A percentile compares a stretch with the other conserved stretches of the same genome.
Evolutionary conservation across 2,888 invertebrate species (phyloP).

Genomic region (Acronicta psi): DNA sequence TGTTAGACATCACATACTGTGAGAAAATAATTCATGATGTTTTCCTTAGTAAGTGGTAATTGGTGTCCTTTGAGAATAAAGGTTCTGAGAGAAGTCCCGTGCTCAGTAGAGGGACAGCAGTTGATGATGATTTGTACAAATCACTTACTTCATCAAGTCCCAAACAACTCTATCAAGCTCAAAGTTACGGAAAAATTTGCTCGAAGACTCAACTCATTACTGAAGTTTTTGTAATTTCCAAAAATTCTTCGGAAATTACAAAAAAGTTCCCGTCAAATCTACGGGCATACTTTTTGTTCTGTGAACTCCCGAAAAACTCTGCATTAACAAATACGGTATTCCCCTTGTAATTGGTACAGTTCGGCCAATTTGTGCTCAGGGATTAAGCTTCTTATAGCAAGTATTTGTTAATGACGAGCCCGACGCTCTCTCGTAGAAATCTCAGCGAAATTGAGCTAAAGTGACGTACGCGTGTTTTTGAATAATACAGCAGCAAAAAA

Average conservation of each 20-base stretch:
- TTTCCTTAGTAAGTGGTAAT: too few species aligned
- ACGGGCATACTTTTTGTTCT: neutral
- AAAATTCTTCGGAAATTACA: neutral
- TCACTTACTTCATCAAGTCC: too few species aligned
- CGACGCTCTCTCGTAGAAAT: slow-evolving; percentile 27
- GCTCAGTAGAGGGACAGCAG: neutral
- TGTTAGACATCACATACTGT: too few species aligned
- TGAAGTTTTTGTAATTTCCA: slow-evolving; percentile 1
- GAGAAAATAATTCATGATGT: too few species aligned
- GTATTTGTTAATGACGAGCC: slow-evolving; percentile 49
- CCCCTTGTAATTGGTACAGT: slow-evolving; percentile 42
- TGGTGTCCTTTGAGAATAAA: too few species aligned
- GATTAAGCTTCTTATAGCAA: slow-evolving; percentile 54
- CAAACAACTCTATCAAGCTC: too few species aligned
- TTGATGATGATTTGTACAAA: neutral
- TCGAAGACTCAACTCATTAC: neutral
- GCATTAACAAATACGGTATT: slow-evolving; percentile 29
- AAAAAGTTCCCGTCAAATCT: slow-evolving; percentile 8
- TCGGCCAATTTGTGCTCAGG: slow-evolving; percentile 47
- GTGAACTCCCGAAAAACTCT: slow-evolving; percentile 23
- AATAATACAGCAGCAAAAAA: slow-evolving; percentile 34
- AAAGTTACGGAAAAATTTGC: too few species aligned
- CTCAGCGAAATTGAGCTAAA: slow-evolving; percentile 39
- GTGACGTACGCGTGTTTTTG: slow-evolving; percentile 42
- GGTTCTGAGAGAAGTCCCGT: too few species aligned